These are phyloP conservation scores for Ganaspis sp. DNA, from an alignment of 1,140 invertebrate species.

Conservation along the genomic window DNA sequence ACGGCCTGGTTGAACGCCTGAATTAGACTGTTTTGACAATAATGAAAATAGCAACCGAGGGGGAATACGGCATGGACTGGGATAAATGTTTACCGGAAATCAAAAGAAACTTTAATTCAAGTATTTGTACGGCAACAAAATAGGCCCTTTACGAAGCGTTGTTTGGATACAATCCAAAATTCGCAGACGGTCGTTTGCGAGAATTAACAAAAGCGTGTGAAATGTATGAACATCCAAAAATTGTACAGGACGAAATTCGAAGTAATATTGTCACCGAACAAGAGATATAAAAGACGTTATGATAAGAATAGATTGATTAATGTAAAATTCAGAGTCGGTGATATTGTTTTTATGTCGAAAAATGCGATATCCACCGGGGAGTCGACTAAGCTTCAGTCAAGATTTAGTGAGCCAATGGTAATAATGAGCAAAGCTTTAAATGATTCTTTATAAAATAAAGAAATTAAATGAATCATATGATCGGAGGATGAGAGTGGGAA, in stretches of 20 bases:
- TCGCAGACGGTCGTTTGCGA: conserved; percentile 7
- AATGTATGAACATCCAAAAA: neutral
- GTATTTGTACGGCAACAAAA: conserved; percentile 33
- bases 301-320: conserved; percentile 19
- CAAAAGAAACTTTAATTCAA: conserved; percentile 39
- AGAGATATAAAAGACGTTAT: conserved; percentile 37
- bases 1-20: too few species aligned
- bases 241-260: conserved; percentile 28
- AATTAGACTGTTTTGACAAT: too few species aligned
- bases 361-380: conserved; percentile 31
- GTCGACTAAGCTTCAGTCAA: too few species aligned
- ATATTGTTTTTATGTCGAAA: conserved; percentile 40
- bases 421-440: conserved; percentile 16
- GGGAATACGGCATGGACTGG: conserved; percentile 27
- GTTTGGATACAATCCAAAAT: conserved; percentile 40
- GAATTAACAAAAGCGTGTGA: neutral
- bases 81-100: conserved; percentile 33
- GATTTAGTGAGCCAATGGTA: conserved; percentile 31
- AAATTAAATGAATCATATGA: neutral
- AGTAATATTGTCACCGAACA: conserved; percentile 1
- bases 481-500: too few species aligned
- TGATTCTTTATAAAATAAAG: too few species aligned
- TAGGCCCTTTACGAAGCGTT: too few species aligned
- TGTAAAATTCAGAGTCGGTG: conserved; percentile 39
- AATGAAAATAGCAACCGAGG: neutral